Evolutionary conservation across 2,113 vertebrate genomes (phyloP), one percentile per base, ranked within the genome.

Genomic region (Percina caprodes): DNA sequence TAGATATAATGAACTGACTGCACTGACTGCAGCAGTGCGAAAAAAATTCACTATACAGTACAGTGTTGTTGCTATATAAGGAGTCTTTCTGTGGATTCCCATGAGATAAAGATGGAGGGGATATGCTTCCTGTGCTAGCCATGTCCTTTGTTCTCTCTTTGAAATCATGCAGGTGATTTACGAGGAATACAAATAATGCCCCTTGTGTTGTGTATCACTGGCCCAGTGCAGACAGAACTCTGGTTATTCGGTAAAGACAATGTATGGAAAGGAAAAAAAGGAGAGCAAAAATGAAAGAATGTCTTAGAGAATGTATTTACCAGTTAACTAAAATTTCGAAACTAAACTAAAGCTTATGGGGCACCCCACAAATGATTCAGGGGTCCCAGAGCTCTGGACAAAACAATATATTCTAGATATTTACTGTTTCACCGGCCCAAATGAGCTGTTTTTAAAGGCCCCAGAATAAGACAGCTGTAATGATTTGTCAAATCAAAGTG

Each of bases 111-210:
- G 79, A 71, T 63, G 13, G 74, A 84, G 62, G 68, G 69, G 51
- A 76, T 61, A 67, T 75, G 74, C 60, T 78, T 65, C 61, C 67
- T 67, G 75, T 69, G 83, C 71, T 61, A n/a, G 72, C 66, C 35
- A 8, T 80, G 56, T 87, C 83, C 83, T 84, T 85, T 90, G 79
- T 91, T 85, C 71, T 82, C 60, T 69, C 45, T 80, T 83, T 86
- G 76, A 86, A 87, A 88, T 82, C 61, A 74, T 77, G 79, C 49
- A 0, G 73, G 58, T 91, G 85, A 92, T 92, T 88, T 90, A 92
- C n/a, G 68, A 62, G 26, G 74, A 80, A 88, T 83, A 88, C 80
- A 67, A 87, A 81, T 80, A 63, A 67, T 60, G 74, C 65, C 46
- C 62, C 67, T 60, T 79, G 59, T 67, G 63, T 74, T 75, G 51